Conservation (phyloP, 1,140 invertebrate species). For the Episyrphus balteatus region DNA sequence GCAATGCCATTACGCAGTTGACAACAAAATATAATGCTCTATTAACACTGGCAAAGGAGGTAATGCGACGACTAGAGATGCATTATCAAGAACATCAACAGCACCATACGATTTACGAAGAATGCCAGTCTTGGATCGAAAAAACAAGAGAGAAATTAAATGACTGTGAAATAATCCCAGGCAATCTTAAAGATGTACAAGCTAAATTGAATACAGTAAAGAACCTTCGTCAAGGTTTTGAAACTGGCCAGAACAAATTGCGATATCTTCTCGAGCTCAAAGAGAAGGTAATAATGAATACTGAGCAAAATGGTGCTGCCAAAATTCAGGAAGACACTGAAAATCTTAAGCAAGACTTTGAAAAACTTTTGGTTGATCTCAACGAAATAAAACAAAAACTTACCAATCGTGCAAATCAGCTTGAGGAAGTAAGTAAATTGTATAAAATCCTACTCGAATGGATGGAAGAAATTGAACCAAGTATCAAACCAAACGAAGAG, state of each 20-base stretch:
- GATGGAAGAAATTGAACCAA: slow-evolving; percentile 76
- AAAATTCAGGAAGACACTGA: slow-evolving; percentile 86
- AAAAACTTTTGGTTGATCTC: slow-evolving; percentile 69
- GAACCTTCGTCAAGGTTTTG: slow-evolving; percentile 68
- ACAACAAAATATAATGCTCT: slow-evolving; percentile 90
- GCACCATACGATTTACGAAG: slow-evolving; percentile 76
- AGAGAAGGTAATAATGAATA: slow-evolving; percentile 85
- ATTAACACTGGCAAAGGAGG: slow-evolving; percentile 83
- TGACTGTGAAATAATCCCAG: slow-evolving; percentile 64
- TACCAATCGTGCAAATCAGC: slow-evolving; percentile 52
- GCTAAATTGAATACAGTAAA: slow-evolving; percentile 75
- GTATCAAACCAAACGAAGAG: slow-evolving; percentile 58
- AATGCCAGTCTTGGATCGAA: slow-evolving; percentile 86
- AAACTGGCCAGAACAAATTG: slow-evolving; percentile 84
- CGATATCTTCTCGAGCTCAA: slow-evolving; percentile 82
- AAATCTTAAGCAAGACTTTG: slow-evolving; percentile 76
- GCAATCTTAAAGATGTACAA: slow-evolving; percentile 67
- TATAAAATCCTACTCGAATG: slow-evolving; percentile 69
- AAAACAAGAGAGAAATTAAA: slow-evolving; percentile 69
- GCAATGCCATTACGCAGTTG: slow-evolving; percentile 85
- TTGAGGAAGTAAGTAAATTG: slow-evolving; percentile 76
- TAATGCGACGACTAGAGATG: slow-evolving; percentile 79
- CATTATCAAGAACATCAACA: slow-evolving; percentile 89
- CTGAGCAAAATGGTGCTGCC: slow-evolving; percentile 69
- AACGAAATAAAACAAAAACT: slow-evolving; percentile 65